Evolutionary conservation across 37 sponge, comb jelly and placozoan species (phyloP).

Genomic region (Geodia barretti): DNA sequence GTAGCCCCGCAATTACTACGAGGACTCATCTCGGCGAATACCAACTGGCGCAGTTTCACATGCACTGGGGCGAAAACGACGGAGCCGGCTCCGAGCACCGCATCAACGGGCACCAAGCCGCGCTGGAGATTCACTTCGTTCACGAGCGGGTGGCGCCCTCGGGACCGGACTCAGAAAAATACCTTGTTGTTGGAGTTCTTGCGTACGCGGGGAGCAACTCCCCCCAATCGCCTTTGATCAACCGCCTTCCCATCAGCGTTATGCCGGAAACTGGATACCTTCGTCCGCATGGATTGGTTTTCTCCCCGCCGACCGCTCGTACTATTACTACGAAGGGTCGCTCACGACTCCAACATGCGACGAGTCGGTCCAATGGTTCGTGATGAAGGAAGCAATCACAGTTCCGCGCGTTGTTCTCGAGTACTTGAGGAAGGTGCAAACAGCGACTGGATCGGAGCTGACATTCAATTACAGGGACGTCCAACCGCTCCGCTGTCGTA

Average conservation of each 20-base stretch:
- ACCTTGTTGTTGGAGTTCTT: slow-evolving; percentile 43
- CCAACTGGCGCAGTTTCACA: slow-evolving; percentile 49
- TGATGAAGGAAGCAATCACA: slow-evolving; percentile 31
- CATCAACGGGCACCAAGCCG: slow-evolving; percentile 10
- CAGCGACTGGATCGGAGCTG: not conserved
- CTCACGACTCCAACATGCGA: slow-evolving; percentile 63
- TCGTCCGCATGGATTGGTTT: not conserved
- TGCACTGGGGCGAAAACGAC: slow-evolving; percentile 55
- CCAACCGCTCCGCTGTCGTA: slow-evolving; percentile 15
- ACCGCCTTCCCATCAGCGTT: not conserved
- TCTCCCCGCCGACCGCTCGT: slow-evolving; percentile 32
- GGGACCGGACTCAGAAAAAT: not conserved
- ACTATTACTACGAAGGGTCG: slow-evolving; percentile 65
- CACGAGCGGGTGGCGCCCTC: not conserved
- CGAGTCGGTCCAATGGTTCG: slow-evolving; percentile 74
- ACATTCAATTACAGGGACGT: slow-evolving; percentile 6
- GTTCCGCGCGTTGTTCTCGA: slow-evolving; percentile 27
- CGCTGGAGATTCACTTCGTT: slow-evolving; percentile 58
- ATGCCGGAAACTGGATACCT: not conserved
- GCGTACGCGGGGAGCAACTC: not conserved
- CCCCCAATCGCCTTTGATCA: not conserved
- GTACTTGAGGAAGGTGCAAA: slow-evolving; percentile 2
- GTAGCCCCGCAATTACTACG: not conserved
- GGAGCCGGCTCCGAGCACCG: slow-evolving; percentile 55
- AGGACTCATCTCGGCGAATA: slow-evolving; percentile 45